Base-by-base conservation (phyloP, 2,888 invertebrate species). In the Brachynemurus nebulosus region DNA sequence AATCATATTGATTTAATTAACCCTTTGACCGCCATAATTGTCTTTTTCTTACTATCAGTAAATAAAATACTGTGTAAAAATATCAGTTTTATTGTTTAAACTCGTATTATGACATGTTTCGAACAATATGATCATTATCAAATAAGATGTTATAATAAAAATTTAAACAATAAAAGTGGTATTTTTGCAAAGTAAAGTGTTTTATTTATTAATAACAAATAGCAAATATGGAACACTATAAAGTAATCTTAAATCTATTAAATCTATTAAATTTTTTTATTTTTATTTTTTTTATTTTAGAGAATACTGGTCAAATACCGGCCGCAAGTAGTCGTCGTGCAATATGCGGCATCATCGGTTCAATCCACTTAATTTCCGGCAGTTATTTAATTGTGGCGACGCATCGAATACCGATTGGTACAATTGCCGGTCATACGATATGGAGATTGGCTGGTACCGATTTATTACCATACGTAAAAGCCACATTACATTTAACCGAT, bases 321-420 rank as follows among this genome's bases (percentile, higher is more conserved):
- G 69, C 73, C 23, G 66, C 69, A 39, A 74, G 74, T 16, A 71
- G 74, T 46, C 72, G 74, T 45, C 71, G 75, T 37, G 74, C 78
- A 45, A 85, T 95, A 52, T 91, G 84, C 68, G 95, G 95, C 0
- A 77, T 96, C 48, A 68, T 95, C 16, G 96, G 96, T 17, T 78
- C 82, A 21, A 80, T 95, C 47, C 77, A 78, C 48, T 70, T 95
- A 1, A 67, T 93, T 47, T 84, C 88, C 44, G 92, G 93, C 40
- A 74, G 82, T 41, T 92, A 95, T 62, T 69, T 96, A 47, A 73
- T 96, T 47, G 81, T 95, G 9, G 88, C 91, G 51, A 92, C 92
- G 17, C 82, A 83, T 57, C 78, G 88, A 48, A 72, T 80, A 52
- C 59, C 80, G 67, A 70, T 92, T 27, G 95, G 95, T 17, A 79